Evolutionary conservation across 1,140 invertebrate genomes (phyloP).

Genomic region (Drosophila sechellia): DNA sequence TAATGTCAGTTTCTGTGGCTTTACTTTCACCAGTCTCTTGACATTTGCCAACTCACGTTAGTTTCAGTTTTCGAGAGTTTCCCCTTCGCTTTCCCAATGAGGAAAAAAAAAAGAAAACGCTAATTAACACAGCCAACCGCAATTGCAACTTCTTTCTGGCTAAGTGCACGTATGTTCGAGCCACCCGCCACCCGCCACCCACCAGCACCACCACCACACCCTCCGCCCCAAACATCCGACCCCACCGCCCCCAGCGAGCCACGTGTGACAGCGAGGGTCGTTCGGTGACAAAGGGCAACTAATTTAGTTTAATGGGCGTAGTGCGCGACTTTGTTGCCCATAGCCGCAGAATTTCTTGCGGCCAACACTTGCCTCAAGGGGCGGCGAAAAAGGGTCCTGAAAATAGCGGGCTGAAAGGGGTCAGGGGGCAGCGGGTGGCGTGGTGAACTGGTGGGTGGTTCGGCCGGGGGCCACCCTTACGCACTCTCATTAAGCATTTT

Average conservation of each 20-base stretch:
- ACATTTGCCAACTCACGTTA: slow-evolving; percentile 15
- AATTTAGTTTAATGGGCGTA: slow-evolving; percentile 78
- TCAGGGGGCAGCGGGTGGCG: slow-evolving; percentile 1
- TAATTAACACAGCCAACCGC: slow-evolving; percentile 76
- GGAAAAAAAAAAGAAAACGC: slow-evolving; percentile 57
- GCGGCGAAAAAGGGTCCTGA: background rate
- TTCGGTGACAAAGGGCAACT: slow-evolving; percentile 78
- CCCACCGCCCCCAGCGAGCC: slow-evolving; percentile 11
- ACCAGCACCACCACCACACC: background rate
- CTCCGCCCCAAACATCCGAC: background rate
- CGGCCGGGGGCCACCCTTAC: slow-evolving; percentile 38
- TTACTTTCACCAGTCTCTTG: slow-evolving; percentile 7
- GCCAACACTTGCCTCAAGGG: slow-evolving; percentile 42
- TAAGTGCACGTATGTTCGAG: slow-evolving; percentile 64
- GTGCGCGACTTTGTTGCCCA: slow-evolving; percentile 67
- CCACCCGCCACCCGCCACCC: slow-evolving; percentile 25
- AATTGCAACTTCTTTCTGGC: slow-evolving; percentile 73
- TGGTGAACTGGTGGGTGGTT: slow-evolving; percentile 1
- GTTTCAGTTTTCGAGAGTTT: slow-evolving; percentile 5
- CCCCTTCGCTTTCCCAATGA: slow-evolving; percentile 8
- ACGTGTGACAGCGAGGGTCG: slow-evolving; percentile 61
- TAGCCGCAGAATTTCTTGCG: slow-evolving; percentile 76
- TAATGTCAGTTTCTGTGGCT: background rate
- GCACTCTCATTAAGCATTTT: slow-evolving; percentile 79
- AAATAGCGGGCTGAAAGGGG: background rate